A percentile compares a stretch with the other conserved stretches of the same genome.
Evolutionary conservation across 2,888 invertebrate species (phyloP).

Genomic region (Eudasyphora cyanicolor): DNA sequence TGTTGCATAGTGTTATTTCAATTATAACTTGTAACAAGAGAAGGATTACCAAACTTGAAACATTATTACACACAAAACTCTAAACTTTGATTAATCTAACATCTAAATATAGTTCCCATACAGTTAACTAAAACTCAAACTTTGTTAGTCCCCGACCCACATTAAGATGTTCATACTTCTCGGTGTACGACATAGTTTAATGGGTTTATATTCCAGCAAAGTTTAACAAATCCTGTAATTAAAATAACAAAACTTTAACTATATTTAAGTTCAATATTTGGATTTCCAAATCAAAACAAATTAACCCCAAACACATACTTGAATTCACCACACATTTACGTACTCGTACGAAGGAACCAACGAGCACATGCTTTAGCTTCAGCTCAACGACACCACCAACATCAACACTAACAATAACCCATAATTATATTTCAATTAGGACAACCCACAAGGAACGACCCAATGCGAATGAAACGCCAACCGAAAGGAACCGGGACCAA

Average conservation of each 20-base stretch:
- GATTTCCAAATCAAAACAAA: constrained; percentile 2
- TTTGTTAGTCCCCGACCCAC: background rate
- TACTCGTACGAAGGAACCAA: background rate
- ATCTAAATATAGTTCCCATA: background rate
- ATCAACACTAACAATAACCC: too few relatives aligned
- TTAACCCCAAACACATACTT: background rate
- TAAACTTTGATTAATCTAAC: too few relatives aligned
- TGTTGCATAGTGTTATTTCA: too few relatives aligned
- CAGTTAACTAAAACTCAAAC: background rate
- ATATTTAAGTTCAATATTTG: constrained; percentile 30
- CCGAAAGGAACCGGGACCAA: background rate
- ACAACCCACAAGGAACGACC: background rate
- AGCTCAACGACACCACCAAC: too few relatives aligned
- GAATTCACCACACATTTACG: background rate
- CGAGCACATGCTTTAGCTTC: too few relatives aligned
- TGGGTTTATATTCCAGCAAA: background rate
- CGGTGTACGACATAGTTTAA: too few relatives aligned
- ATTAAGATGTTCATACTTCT: background rate
- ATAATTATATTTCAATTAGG: constrained; percentile 44
- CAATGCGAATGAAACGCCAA: background rate
- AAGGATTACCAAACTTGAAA: too few relatives aligned
- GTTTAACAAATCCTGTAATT: background rate
- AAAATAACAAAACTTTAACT: background rate
- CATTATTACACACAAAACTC: too few relatives aligned
- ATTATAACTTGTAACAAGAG: too few relatives aligned